A percentile compares a stretch with the other conserved stretches of the same genome.
These are phyloP conservation scores for Elanoides forficatus DNA, from an alignment of 2,113 vertebrate genomes.

Conservation along the genomic window DNA sequence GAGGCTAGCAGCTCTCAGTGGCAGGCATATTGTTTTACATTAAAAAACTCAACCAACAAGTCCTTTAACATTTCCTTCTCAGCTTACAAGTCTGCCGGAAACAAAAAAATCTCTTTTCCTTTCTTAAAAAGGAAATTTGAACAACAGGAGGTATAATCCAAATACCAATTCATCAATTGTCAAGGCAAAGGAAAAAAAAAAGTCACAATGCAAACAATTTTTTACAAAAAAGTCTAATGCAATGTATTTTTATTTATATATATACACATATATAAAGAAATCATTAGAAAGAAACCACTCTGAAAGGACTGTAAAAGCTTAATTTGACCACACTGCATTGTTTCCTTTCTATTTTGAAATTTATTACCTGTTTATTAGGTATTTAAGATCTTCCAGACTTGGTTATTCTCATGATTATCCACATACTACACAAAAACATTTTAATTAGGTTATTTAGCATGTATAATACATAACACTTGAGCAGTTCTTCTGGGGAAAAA, in stretches of 20 bases:
- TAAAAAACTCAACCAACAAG: neutral
- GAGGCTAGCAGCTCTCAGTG: neutral
- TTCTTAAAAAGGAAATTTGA: neutral
- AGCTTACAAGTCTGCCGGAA: neutral
- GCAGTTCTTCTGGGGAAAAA: neutral
- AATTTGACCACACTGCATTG: neutral
- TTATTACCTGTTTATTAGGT: neutral
- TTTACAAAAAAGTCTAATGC: neutral
- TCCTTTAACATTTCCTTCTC: neutral
- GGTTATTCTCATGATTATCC: neutral
- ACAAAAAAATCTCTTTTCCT: neutral
- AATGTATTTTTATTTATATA: neutral
- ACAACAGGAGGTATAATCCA: neutral
- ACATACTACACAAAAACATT: constrained; percentile 9
- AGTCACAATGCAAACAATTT: neutral
- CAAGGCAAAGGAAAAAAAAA: neutral
- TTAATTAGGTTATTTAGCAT: constrained; percentile 49
- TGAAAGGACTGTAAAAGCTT: neutral
- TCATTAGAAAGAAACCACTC: neutral
- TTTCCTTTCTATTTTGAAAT: neutral
- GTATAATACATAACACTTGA: constrained; percentile 39
- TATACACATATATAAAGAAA: neutral
- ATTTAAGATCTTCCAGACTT: constrained; percentile 16
- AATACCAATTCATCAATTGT: neutral
- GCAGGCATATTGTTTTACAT: neutral